phyloP scores from a whole-genome alignment of 2,113 vertebrate species.

The Leucoraja erinaceus region DNA sequence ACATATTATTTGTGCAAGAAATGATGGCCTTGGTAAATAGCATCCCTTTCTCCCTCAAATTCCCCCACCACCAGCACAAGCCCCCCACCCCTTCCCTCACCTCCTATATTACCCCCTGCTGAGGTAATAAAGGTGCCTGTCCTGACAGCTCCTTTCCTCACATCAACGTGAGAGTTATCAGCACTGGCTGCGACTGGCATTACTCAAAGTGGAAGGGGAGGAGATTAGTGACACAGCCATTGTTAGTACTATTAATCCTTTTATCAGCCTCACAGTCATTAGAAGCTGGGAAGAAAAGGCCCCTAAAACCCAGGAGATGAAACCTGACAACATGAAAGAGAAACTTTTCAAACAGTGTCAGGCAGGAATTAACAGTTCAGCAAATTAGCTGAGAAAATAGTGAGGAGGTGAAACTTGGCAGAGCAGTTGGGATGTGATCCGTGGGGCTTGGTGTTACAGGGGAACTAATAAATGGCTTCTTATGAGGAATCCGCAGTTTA shows the following conservation, averaged over 20 bases:
- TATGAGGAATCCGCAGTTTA: neutral
- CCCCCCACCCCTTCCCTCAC: no score
- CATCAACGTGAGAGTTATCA: constrained; percentile 31
- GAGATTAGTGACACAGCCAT: constrained; percentile 2
- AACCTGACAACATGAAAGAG: constrained; percentile 38
- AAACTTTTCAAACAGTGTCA: constrained; percentile 37
- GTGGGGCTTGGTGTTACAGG: neutral
- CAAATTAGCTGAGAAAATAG: constrained; percentile 36
- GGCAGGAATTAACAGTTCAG: constrained; percentile 38
- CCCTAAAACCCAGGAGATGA: constrained; percentile 37
- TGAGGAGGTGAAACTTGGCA: constrained; percentile 29
- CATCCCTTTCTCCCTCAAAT: neutral
- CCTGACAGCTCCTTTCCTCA: constrained; percentile 19
- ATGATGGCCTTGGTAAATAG: neutral
- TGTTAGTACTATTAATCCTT: constrained; percentile 37
- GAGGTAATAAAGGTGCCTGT: constrained; percentile 35
- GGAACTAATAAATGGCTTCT: neutral
- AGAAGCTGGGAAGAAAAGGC: constrained; percentile 30
- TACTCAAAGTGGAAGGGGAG: constrained; percentile 5
- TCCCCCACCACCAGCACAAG: neutral
- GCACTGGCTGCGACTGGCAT: constrained; percentile 12
- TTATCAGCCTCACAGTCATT: constrained; percentile 35
- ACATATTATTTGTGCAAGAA: neutral
- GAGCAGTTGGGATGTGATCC: constrained; percentile 1
- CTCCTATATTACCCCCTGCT: constrained; percentile 27